These are phyloP conservation scores for Bombus breviceps DNA, from an alignment of 1,140 invertebrate genomes.

Conservation along the genomic window DNA sequence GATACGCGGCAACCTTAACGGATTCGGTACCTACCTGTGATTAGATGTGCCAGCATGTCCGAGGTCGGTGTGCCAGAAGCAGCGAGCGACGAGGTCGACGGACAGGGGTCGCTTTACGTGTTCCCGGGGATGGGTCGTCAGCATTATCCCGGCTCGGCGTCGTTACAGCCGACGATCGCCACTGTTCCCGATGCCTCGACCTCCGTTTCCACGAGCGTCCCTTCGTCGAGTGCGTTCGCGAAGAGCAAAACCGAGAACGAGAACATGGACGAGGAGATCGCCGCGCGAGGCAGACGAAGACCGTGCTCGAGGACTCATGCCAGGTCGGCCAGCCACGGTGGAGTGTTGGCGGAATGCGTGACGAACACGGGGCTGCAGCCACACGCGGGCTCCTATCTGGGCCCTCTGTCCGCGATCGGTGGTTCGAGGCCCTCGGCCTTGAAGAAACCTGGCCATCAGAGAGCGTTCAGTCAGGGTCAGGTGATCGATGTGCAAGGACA, in stretches of 20 bases:
- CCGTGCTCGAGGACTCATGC: conserved; percentile 84
- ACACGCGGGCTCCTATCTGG: conserved; percentile 49
- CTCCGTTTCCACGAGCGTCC: background rate
- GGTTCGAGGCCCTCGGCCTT: conserved; percentile 84
- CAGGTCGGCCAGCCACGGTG: conserved; percentile 91
- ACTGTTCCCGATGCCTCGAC: background rate
- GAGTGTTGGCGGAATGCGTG: conserved; percentile 82
- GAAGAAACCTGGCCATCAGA: conserved; percentile 90
- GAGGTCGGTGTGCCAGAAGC: conserved; percentile 75
- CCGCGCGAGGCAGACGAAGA: conserved; percentile 37
- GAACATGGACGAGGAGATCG: conserved; percentile 57
- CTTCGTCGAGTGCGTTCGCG: background rate
- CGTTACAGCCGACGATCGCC: conserved; percentile 15
- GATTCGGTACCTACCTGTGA: background rate
- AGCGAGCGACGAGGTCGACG: conserved; percentile 76
- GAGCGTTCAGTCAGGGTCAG: conserved; percentile 93
- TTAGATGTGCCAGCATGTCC: conserved; percentile 82
- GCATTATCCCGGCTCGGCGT: conserved; percentile 8
- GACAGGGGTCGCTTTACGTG: conserved; percentile 76
- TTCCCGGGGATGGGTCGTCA: conserved; percentile 70
- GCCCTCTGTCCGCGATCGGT: conserved; percentile 54
- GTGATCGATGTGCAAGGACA: conserved; percentile 85
- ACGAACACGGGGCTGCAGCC: conserved; percentile 77
- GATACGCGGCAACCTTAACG: background rate
- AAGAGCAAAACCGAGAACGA: conserved; percentile 43